Conservation (phyloP, 2,888 invertebrate genomes). For the Lapara coniferarum region DNA sequence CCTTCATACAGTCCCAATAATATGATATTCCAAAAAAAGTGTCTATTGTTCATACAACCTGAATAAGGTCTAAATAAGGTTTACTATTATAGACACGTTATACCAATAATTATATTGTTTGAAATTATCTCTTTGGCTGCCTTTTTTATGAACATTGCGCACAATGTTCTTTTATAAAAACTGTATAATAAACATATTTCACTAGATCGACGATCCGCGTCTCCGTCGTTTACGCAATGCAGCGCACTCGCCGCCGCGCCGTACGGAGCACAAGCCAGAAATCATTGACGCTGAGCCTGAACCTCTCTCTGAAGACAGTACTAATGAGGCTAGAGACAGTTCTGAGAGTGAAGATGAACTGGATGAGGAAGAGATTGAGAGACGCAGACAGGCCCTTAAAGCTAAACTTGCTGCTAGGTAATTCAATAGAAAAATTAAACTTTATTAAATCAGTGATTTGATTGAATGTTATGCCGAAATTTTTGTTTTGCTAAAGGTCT, state of each 20-base stretch:
- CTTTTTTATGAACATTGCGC: no score
- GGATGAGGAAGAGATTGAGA: slow-evolving; percentile 93
- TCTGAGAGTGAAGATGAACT: slow-evolving; percentile 92
- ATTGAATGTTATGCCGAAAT: no score
- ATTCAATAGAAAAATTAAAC: background rate
- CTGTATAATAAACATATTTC: background rate
- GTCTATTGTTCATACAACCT: no score
- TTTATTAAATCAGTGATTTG: no score
- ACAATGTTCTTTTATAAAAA: no score
- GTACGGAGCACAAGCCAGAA: slow-evolving; percentile 82
- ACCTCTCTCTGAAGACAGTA: slow-evolving; percentile 75
- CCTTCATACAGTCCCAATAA: no score
- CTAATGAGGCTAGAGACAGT: slow-evolving; percentile 65
- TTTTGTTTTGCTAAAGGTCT: no score
- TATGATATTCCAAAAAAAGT: no score
- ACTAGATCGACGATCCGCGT: slow-evolving; percentile 91
- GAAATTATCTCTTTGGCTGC: no score
- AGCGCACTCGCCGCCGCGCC: slow-evolving; percentile 79
- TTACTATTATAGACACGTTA: no score
- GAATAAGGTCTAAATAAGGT: no score
- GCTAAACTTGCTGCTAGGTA: slow-evolving; percentile 77
- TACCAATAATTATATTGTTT: no score
- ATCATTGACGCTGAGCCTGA: slow-evolving; percentile 76
- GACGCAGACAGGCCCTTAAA: slow-evolving; percentile 85
- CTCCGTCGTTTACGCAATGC: slow-evolving; percentile 89